Percentiles rank a stretch among this genome's conserved stretches.
Evolutionary conservation across 2,888 invertebrate genomes (phyloP).

Genomic region (Spatulosminthurus flaviceps): DNA sequence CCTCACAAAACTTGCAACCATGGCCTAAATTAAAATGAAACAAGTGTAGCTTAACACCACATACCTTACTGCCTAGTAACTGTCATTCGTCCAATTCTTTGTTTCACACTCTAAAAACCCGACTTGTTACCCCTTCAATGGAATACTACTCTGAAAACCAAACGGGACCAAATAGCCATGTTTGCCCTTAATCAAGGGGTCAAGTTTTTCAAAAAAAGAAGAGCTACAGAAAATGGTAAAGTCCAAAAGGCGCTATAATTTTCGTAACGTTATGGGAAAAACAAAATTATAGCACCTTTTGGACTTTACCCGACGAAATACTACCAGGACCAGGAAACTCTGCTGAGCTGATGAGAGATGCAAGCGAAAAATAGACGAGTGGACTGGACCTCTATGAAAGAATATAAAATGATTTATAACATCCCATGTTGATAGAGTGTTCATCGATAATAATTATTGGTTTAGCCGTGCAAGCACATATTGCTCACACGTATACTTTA

Average conservation of each 20-base stretch:
- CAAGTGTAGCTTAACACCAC: background rate
- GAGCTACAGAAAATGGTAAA: too few species aligned
- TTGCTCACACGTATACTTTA: background rate
- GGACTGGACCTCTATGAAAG: background rate
- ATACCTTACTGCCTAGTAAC: background rate
- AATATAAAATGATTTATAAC: background rate
- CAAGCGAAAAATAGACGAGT: background rate
- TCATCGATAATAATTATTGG: background rate
- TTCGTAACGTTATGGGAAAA: too few species aligned
- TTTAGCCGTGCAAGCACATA: background rate
- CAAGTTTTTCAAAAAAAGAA: too few species aligned
- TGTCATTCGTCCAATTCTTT: background rate
- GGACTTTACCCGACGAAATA: too few species aligned
- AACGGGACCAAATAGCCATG: background rate
- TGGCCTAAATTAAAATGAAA: constrained; percentile 1
- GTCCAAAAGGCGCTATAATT: too few species aligned
- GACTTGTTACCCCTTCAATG: background rate
- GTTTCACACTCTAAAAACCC: too few species aligned
- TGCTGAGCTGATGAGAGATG: background rate
- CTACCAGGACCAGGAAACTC: background rate
- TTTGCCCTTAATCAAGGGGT: too few species aligned
- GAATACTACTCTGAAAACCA: background rate
- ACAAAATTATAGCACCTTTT: too few species aligned
- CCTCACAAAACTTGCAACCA: constrained; percentile 3
- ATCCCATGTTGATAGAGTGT: background rate